Conservation (phyloP, 2,113 vertebrate genomes). For the Bubo blakistoni region DNA sequence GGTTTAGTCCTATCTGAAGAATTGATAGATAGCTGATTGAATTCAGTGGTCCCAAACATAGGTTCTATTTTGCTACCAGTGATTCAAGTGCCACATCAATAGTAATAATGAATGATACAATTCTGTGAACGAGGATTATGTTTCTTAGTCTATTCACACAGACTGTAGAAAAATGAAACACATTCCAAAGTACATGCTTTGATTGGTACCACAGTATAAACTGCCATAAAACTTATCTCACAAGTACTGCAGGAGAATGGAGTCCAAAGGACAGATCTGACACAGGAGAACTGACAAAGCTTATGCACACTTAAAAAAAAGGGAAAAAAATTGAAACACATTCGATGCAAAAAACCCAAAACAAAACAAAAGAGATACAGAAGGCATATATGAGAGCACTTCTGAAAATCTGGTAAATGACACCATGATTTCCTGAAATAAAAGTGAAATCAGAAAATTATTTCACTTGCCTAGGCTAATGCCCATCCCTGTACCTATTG, state of each 20-base stretch:
- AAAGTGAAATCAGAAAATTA: neutral
- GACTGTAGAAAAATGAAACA: neutral
- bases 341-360: neutral
- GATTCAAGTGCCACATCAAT: neutral
- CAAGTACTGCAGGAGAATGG: neutral
- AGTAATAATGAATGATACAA: neutral
- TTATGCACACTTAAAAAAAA: neutral
- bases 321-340: neutral
- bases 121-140: neutral
- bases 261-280: constrained; percentile 33
- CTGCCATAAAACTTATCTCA: constrained; percentile 45
- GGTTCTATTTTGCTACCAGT: neutral
- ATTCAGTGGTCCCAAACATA: neutral
- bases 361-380: neutral
- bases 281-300: neutral
- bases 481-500: neutral
- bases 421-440: neutral
- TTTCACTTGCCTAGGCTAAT: neutral
- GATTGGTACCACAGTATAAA: neutral
- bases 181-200: constrained; percentile 17
- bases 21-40: neutral
- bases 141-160: neutral
- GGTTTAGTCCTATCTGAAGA: neutral
- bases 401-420: neutral
- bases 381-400: neutral